Percentiles rank a stretch among this genome's conserved stretches.
phyloP scores from a whole-genome alignment of 2,888 invertebrate genomes.

The Drosophila merina region DNA sequence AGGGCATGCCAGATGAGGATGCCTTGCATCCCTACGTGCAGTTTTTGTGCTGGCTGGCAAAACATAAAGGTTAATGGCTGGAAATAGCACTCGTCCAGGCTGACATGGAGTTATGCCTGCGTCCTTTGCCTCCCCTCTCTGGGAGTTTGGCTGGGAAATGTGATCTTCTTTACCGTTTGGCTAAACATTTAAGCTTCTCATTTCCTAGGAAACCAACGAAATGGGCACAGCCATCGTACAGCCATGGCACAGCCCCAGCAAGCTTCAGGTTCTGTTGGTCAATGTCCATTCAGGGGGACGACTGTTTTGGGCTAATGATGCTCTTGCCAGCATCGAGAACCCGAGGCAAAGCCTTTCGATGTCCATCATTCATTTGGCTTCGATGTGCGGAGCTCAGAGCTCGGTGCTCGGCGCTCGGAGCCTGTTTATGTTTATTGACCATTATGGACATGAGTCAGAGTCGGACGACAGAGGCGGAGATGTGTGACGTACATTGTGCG shows the following conservation, averaged over 20 bases:
- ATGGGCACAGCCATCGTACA: slow-evolving; percentile 54
- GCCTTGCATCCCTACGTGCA: slow-evolving; percentile 58
- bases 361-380: slow-evolving; percentile 76
- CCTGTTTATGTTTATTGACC: slow-evolving; percentile 79
- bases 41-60: slow-evolving; percentile 41
- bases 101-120: slow-evolving; percentile 21
- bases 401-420: neutral
- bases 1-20: slow-evolving; percentile 14
- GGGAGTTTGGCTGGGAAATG: slow-evolving; percentile 58
- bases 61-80: slow-evolving; percentile 75
- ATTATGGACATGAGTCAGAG: slow-evolving; percentile 80
- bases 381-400: slow-evolving; percentile 44
- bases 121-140: slow-evolving; percentile 10
- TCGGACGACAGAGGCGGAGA: slow-evolving; percentile 53
- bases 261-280: slow-evolving; percentile 1
- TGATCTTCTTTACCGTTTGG: slow-evolving; percentile 70
- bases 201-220: slow-evolving; percentile 74
- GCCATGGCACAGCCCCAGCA: neutral
- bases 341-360: slow-evolving; percentile 64
- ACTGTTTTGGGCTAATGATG: slow-evolving; percentile 81
- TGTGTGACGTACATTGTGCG: slow-evolving; percentile 44
- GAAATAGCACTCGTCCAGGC: slow-evolving; percentile 42
- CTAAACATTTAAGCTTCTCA: slow-evolving; percentile 78
- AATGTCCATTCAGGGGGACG: slow-evolving; percentile 48
- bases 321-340: slow-evolving; percentile 46